Base-by-base conservation (phyloP, 2,888 invertebrate species). In the Slavum lentiscoides region DNA sequence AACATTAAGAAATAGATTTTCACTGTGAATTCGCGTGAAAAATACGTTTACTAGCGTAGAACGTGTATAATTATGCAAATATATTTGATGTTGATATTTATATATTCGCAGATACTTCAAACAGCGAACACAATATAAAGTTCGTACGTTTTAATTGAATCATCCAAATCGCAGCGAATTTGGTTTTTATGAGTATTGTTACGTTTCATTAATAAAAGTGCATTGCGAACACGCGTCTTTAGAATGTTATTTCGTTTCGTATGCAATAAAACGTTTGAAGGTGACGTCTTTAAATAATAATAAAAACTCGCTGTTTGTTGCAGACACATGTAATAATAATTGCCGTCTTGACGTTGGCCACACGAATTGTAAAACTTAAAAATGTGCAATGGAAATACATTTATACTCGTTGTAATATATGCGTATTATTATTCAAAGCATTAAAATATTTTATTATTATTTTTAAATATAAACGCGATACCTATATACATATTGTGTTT, bases 381-480 rank as follows among this genome's bases (percentile, higher is more conserved):
- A 43, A 7, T 6, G 9, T 11, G 23, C 13, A 7, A 39, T 15
- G 61, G 30, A 30, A 1, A 30, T 30, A 30, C 30, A 30, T 4
- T n/a, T n/a, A 4, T 4, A 30, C 30, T 30, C 30, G 30, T 30
- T 2, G 30, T 30, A 30, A 30, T 30, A 30, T 30, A 30, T 37
- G 49, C n/a, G 61, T 8, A 73, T 43, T 49, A 7, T 23, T 72
- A 59, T 59, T 13, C 39, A 72, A 72, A 59, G 61, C 19, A 9
- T 61, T 39, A 43, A 23, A 0, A 49, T 64, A 11, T 37, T 17
- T 61, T 72, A 19, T 55, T 55, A 30, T 69, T 69, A 4, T 72
- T 59, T 72, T 43, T 19, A 72, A 19, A 37, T 23, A 73, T 49
- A 73, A 49, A 37, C 61, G 61, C 61, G 61, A 43, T 73, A 17